phyloP scores from a whole-genome alignment of 2,888 invertebrate species.

The Mimas tiliae region DNA sequence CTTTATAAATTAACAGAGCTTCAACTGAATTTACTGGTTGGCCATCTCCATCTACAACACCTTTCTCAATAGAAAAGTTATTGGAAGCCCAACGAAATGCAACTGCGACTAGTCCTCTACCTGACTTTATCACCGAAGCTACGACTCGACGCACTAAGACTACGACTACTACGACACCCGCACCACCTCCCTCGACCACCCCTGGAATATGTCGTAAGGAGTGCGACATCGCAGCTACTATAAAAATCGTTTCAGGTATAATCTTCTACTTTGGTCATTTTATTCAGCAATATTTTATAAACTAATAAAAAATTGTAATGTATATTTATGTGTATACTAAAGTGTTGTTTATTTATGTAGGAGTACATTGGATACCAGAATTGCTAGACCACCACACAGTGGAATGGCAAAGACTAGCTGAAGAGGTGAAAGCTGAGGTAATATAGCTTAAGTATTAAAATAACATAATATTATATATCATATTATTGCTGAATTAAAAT shows the following conservation, averaged over 20 bases:
- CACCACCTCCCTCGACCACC: slow-evolving; percentile 90
- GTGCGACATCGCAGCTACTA: slow-evolving; percentile 94
- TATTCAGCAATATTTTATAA: not conserved
- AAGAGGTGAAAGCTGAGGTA: slow-evolving; percentile 92
- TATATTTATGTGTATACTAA: not conserved
- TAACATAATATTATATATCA: too few species aligned
- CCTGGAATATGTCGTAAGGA: slow-evolving; percentile 91
- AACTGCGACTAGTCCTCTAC: slow-evolving; percentile 83
- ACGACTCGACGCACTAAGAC: slow-evolving; percentile 82
- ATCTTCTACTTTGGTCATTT: not conserved
- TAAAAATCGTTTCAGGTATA: slow-evolving; percentile 90
- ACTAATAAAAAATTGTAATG: not conserved
- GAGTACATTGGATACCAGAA: slow-evolving; percentile 93
- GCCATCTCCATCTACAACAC: slow-evolving; percentile 95
- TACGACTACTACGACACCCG: slow-evolving; percentile 87
- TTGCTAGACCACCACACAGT: slow-evolving; percentile 93
- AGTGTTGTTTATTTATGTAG: slow-evolving; percentile 44
- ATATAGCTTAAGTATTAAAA: too few species aligned
- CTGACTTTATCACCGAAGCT: slow-evolving; percentile 72
- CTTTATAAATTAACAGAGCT: slow-evolving; percentile 79
- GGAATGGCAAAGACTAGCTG: slow-evolving; percentile 93
- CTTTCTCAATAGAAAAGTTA: slow-evolving; percentile 92
- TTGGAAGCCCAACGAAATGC: slow-evolving; percentile 87
- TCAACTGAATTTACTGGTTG: slow-evolving; percentile 96
- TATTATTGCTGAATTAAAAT: too few species aligned